Percentiles rank a stretch among this genome's conserved stretches.
Evolutionary conservation across 2,797 vertebrate genomes (phyloP).

Genomic region (Phalloptychus januarius): DNA sequence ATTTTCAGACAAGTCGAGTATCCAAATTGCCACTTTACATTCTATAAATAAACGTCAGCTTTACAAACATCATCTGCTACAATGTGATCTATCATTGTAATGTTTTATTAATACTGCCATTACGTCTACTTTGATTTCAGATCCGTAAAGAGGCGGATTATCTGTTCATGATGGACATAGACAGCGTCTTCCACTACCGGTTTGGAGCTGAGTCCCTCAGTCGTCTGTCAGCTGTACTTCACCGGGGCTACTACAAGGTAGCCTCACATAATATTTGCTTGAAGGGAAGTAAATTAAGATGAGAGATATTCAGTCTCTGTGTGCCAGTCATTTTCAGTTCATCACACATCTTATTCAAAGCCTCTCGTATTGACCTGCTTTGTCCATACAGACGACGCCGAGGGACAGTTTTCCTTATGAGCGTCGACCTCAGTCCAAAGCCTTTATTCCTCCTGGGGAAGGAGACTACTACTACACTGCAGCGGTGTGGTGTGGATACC

Average conservation of each 20-base stretch:
- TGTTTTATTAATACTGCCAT: not conserved
- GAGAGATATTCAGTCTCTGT: not conserved
- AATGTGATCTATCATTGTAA: not conserved
- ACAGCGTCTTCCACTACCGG: constrained; percentile 58
- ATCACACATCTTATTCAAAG: not conserved
- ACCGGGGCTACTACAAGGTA: constrained; percentile 77
- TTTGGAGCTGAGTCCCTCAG: constrained; percentile 82
- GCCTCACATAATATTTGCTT: not conserved
- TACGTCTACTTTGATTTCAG: constrained; percentile 25
- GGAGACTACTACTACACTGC: constrained; percentile 85
- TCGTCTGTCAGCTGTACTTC: constrained; percentile 75
- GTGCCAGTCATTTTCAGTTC: not conserved
- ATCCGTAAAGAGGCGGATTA: constrained; percentile 61
- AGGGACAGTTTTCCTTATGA: constrained; percentile 76
- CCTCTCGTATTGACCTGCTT: not conserved
- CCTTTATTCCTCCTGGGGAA: constrained; percentile 73
- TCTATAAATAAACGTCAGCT: not conserved
- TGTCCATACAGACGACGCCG: constrained; percentile 2
- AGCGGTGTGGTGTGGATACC: constrained; percentile 76
- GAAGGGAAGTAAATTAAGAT: not conserved
- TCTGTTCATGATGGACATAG: constrained; percentile 71
- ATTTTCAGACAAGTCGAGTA: not conserved
- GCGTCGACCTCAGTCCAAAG: constrained; percentile 69
- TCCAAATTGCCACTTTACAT: not conserved
- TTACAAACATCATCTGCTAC: not conserved